Evolutionary conservation across 2,797 vertebrate genomes (phyloP), one percentile per base, ranked within the genome.

Genomic region (Eulemur coronatus): DNA sequence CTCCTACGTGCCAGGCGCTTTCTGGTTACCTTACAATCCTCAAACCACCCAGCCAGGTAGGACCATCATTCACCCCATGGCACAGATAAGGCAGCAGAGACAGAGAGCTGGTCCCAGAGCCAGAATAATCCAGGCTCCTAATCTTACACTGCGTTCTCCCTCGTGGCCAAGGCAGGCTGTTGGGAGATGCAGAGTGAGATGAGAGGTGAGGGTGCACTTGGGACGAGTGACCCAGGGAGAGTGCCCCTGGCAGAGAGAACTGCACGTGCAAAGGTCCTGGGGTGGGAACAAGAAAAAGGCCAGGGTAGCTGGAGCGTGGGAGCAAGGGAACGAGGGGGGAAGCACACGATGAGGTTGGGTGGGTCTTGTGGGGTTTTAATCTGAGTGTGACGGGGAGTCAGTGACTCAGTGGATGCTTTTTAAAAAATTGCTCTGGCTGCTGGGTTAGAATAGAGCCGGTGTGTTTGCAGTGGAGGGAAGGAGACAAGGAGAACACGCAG

Each of bases 31-130:
- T 80, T 20, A 4, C 13, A 5, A 4, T 65, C 75, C 15, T 86
- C 26, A 1, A 1, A 61, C 65, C 28, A 76, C 52, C 48, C 79
- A 0, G 5, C 0, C 59, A 67, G 57, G 11, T 1, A 2, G 70
- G 9, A n/a, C n/a, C 20, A 0, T 43, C 14, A 0, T 57, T 50
- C 3, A 1, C 57, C 7, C 33, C 35, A 1, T 3, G 46, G 15
- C n/a, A 8, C 69, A 28, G 28, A 38, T n/a, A 11, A 20, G 41
- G 48, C 72, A 70, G 35, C 28, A 17, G 65, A 41, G 11, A 22
- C 33, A 4, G 7, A n/a, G 33, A 52, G 18, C 85, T 59, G 65
- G 17, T 86, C 48, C 82, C 84, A 55, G 35, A 26, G 50, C 59
- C 61, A 7, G 8, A 12, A 38, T 0, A 7, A 26, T 3, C 50